Evolutionary conservation across 2,888 invertebrate genomes (phyloP).

Genomic region (Syrista parreyssii): DNA sequence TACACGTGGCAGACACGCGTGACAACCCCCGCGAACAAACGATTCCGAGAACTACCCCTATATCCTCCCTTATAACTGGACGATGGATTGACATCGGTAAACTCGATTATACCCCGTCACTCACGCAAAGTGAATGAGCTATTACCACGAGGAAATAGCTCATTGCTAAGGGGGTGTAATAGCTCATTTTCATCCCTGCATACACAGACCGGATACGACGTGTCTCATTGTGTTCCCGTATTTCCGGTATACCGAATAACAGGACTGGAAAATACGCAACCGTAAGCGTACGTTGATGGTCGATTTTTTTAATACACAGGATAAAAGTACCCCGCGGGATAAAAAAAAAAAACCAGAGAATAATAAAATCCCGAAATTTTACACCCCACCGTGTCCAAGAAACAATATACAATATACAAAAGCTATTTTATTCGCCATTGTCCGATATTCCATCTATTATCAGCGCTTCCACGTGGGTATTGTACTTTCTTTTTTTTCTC

Average conservation of each 20-base stretch:
- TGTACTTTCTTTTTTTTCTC: background rate
- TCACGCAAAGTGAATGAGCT: background rate
- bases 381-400: background rate
- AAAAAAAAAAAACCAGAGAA: no score
- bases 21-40: background rate
- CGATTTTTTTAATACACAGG: background rate
- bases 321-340: background rate
- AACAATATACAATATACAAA: background rate
- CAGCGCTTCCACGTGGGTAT: background rate
- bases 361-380: background rate
- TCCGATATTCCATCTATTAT: background rate
- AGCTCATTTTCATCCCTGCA: background rate
- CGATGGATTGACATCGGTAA: background rate
- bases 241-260: no score
- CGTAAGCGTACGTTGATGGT: background rate
- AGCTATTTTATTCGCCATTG: background rate
- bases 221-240: background rate
- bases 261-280: no score
- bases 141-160: background rate
- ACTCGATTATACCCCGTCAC: background rate
- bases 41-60: background rate
- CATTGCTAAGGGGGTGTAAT: background rate
- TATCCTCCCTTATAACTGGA: background rate
- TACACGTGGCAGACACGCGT: background rate
- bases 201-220: background rate